These are phyloP conservation scores for Laticauda colubrina DNA, from an alignment of 2,113 vertebrate species.

Conservation along the genomic window DNA sequence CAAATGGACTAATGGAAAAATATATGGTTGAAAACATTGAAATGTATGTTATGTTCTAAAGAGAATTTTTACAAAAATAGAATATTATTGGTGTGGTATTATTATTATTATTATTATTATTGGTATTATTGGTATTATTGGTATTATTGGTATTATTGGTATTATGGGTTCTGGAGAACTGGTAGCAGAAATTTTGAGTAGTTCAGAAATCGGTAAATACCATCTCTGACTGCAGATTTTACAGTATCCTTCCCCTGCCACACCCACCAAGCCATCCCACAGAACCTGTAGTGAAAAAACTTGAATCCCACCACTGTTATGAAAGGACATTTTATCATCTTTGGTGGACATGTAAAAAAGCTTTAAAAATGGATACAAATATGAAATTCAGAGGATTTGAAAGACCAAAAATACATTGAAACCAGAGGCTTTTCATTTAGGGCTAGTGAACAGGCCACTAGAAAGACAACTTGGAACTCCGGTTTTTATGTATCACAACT, in stretches of 20 bases:
- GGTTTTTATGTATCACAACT: not conserved
- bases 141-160: no score
- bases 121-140: no score
- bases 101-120: no score
- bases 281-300: no score
- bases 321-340: not conserved
- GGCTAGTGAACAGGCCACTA: not conserved
- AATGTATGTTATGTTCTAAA: not conserved
- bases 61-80: not conserved
- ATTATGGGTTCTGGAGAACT: no score
- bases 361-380: not conserved
- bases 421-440: not conserved
- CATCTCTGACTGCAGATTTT: no score
- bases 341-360: not conserved
- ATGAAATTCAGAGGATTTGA: not conserved
- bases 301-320: no score
- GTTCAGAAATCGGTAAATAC: no score
- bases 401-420: not conserved
- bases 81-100: not conserved
- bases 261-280: no score
- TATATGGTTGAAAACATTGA: not conserved
- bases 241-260: no score
- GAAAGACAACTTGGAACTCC: not conserved
- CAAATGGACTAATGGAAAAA: not conserved
- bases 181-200: no score